Evolutionary conservation across 2,888 invertebrate genomes (phyloP).

Genomic region (Abrostola tripartita): DNA sequence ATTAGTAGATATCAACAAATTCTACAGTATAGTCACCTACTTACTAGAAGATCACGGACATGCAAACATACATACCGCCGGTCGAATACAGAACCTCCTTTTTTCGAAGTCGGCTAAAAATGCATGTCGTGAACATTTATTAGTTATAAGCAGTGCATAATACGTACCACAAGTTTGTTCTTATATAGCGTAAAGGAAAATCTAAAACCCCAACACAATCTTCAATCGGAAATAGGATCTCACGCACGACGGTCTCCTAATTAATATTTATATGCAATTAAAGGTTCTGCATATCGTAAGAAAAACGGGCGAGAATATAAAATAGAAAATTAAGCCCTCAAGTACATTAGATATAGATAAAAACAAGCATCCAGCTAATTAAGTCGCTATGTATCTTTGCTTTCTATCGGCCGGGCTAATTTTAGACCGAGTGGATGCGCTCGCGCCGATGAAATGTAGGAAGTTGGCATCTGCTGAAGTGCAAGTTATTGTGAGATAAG

Average conservation of each 20-base stretch:
- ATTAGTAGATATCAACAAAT: too few species aligned
- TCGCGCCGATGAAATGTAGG: conserved; percentile 38
- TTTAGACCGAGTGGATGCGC: conserved; percentile 32
- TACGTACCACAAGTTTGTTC: too few species aligned
- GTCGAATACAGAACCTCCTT: too few species aligned
- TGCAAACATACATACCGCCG: too few species aligned
- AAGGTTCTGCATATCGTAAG: conserved; percentile 1
- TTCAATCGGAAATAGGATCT: neutral
- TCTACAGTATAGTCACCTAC: too few species aligned
- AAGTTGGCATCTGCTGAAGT: conserved; percentile 33
- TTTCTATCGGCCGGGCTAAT: conserved; percentile 42
- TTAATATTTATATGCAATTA: neutral
- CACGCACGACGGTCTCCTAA: too few species aligned
- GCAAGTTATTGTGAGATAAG: conserved; percentile 25
- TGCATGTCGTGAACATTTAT: too few species aligned
- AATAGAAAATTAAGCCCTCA: conserved; percentile 5
- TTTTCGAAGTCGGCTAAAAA: too few species aligned
- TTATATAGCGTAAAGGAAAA: too few species aligned
- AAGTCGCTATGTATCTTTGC: conserved; percentile 21
- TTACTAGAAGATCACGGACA: too few species aligned
- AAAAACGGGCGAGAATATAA: neutral
- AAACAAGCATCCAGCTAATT: conserved; percentile 32
- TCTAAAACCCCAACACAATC: neutral
- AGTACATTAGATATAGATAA: conserved; percentile 16
- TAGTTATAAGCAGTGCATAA: too few species aligned